Base-by-base conservation (phyloP, 1,140 invertebrate species). In the Apis florea region DNA sequence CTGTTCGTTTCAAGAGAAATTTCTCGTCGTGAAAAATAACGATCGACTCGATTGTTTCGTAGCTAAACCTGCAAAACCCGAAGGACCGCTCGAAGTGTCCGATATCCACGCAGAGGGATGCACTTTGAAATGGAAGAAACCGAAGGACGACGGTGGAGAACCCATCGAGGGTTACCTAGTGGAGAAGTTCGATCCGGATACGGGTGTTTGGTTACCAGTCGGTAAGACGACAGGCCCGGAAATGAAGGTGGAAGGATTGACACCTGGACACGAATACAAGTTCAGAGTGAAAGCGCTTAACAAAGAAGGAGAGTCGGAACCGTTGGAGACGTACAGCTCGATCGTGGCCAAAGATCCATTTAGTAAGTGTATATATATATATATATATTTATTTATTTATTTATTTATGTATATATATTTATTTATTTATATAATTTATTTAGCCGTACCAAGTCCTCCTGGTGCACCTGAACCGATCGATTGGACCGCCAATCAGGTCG, bases 281-380 rank as follows among this genome's bases (percentile, higher is more conserved):
- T 99, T 99, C 96, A 95, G 99, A 79, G 98, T 99, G 2, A 98
- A 98, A 90, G 99, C 99, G 15, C 94, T 99, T 13, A 99, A 99
- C 92, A 98, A 98, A 88, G 98, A 99, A 94, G 98, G 99, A 59
- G 98, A 98, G 94, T 99, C 98, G 26, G 98, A 99, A 91, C 98
- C 98, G n/a, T 94, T 99, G 40, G 98, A 98, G 92, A 99, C 98
- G 21, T 95, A 97, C 85, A 96, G 97, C 75, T 96, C 98, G 26
- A 99, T 99, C 71, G 95, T 98, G 87, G 98, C 99, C 68, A 99
- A 99, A 94, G 98, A 99, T 97, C 98, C 98, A 79, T 99, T 98
- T 95, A 97, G 97, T 98, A 95, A 95, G 96, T 95, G 17, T 15
- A 26, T 19, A 54, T 17, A 54, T 15, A 54, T 54, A 13, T 40